Base-by-base conservation (phyloP, 2,888 invertebrate species). In the Lepidochrysops patricia region DNA sequence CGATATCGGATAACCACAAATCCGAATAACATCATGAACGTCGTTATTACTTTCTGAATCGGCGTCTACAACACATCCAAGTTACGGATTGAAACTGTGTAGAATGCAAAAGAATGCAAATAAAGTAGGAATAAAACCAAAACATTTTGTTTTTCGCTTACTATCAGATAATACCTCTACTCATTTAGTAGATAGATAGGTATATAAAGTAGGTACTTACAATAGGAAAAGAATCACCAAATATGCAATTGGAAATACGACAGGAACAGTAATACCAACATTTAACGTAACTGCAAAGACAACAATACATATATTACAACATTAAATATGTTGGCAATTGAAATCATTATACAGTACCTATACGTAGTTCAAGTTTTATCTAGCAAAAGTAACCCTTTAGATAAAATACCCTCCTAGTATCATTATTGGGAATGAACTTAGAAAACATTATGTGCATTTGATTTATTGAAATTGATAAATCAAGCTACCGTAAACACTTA, bases 221-320 rank as follows among this genome's bases (percentile, higher is more conserved):
- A 60, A 79, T 50, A 26, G 88, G 86, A 72, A 82, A 89, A 1
- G 79, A 64, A 64, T 89, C 88, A 1, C 88, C 88, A 68, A 87
- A 89, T 60, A 84, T 74, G 1, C 80, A 76, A 62, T 87, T 86
- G 63, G 77, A 84, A 37, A 82, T 71, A 0, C 84, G 82, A 62
- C 85, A 81, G 3, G 81, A 68, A 60, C 82, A 79, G 63, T 80
- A 88, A 63, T 89, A 89, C 75, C 77, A 85, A 63, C 86, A 85
- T 1, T 75, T 65, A 32, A 66, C 57, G 65, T 87, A 88, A 62
- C 88, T 88, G 76, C n/a, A 71, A 72, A 64, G 54, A 29, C 67
- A 58, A 60, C 19, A 4, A 12, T 4, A 4, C 34, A 34, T 34
- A 34, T 12, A 5, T 34, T 12, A 7, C 7, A 29, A 4, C 29